A percentile compares a stretch with the other conserved stretches of the same genome.
phyloP scores from a whole-genome alignment of 2,113 vertebrate genomes.

The Psettodes erumei region DNA sequence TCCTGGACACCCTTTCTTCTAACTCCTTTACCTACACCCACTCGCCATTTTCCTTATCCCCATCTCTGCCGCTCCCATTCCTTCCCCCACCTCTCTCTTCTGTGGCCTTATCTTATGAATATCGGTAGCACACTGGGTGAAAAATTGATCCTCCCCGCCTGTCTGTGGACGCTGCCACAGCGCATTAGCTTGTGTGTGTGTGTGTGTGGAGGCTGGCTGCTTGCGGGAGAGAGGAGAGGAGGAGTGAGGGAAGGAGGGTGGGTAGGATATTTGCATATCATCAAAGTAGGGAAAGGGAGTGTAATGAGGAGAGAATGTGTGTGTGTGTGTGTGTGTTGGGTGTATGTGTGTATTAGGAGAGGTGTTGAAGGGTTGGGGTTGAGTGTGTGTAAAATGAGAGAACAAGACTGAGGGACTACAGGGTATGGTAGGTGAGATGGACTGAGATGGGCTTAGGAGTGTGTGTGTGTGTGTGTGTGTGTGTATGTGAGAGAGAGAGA shows the following conservation, averaged over 20 bases:
- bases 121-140: conserved; percentile 83
- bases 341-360: conserved; percentile 55
- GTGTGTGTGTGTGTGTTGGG: conserved; percentile 38
- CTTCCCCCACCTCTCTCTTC: conserved; percentile 63
- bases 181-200: conserved; percentile 68
- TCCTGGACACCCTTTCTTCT: conserved; percentile 52
- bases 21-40: conserved; percentile 47
- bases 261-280: conserved; percentile 79
- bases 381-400: conserved; percentile 68
- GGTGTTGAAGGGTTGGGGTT: conserved; percentile 55
- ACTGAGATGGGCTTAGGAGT: conserved; percentile 24
- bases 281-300: conserved; percentile 76
- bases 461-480: conserved; percentile 13
- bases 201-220: conserved; percentile 58
- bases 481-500: neutral
- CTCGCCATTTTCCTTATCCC: conserved; percentile 65
- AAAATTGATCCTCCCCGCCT: conserved; percentile 83
- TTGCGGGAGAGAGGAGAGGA: conserved; percentile 57
- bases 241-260: conserved; percentile 50
- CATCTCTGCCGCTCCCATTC: conserved; percentile 37
- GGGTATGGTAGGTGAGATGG: conserved; percentile 50
- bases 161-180: conserved; percentile 81
- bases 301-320: conserved; percentile 72
- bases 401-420: conserved; percentile 52
- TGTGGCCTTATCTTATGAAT: conserved; percentile 83